Evolutionary conservation across 2,888 invertebrate species (phyloP).

Genomic region (Panzeria rudis): DNA sequence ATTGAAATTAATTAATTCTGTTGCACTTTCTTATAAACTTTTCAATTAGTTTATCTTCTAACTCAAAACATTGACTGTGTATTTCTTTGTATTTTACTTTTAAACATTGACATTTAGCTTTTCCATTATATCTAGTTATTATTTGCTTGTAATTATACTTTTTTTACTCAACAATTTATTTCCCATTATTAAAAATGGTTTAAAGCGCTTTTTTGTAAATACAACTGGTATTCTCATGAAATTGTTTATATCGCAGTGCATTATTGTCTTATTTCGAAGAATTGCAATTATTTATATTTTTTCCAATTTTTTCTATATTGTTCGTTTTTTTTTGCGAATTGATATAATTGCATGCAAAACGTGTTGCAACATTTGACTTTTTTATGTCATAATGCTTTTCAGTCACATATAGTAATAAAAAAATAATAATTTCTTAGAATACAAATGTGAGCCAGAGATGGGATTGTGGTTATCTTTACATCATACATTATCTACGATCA

Average conservation of each 20-base stretch:
- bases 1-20: not conserved
- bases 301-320: not conserved
- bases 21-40: not conserved
- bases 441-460: constrained; percentile 7
- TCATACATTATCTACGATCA: too few species aligned
- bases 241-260: not conserved
- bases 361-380: constrained; percentile 42
- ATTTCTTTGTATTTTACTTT: not conserved
- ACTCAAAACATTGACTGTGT: not conserved
- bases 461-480: not conserved
- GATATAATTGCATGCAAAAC: constrained; percentile 29
- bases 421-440: constrained; percentile 7
- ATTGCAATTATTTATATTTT: constrained; percentile 7
- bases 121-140: constrained; percentile 18
- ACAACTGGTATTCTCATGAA: constrained; percentile 49
- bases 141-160: constrained; percentile 30
- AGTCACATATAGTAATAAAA: not conserved
- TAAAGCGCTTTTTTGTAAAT: constrained; percentile 22
- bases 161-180: constrained; percentile 24
- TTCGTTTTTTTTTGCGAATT: not conserved
- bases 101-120: constrained; percentile 37
- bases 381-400: constrained; percentile 9
- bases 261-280: constrained; percentile 40
- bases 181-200: constrained; percentile 42
- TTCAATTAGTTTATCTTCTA: not conserved